A percentile compares a stretch with the other conserved stretches of the same genome.
These are phyloP conservation scores for Oriolus oriolus DNA, from an alignment of 2,113 vertebrate genomes.

Conservation along the genomic window DNA sequence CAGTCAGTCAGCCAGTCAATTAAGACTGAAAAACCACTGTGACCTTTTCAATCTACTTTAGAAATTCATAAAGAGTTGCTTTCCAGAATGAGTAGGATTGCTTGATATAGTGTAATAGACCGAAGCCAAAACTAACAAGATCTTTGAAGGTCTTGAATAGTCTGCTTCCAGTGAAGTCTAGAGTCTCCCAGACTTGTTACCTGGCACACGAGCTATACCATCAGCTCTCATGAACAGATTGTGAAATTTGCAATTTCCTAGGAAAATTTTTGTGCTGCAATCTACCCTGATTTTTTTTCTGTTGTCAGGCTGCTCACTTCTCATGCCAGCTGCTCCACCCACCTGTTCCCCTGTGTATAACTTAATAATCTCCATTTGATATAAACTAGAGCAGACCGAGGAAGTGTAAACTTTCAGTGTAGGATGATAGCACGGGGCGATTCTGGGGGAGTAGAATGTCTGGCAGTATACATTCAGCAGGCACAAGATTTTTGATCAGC, in stretches of 20 bases:
- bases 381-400: slow-evolving; percentile 62
- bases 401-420: slow-evolving; percentile 54
- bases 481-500: slow-evolving; percentile 15
- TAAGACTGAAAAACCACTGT: slow-evolving; percentile 42
- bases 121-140: slow-evolving; percentile 57
- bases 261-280: slow-evolving; percentile 59
- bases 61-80: slow-evolving; percentile 37
- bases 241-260: slow-evolving; percentile 65
- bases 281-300: slow-evolving; percentile 52
- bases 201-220: slow-evolving; percentile 27
- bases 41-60: slow-evolving; percentile 54
- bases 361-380: slow-evolving; percentile 67
- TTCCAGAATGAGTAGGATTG: slow-evolving; percentile 46
- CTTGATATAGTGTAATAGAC: slow-evolving; percentile 2
- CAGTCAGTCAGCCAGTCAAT: background rate
- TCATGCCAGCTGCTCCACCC: slow-evolving; percentile 73
- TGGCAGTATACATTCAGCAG: slow-evolving; percentile 40
- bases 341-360: slow-evolving; percentile 69
- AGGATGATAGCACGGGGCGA: slow-evolving; percentile 35
- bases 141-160: slow-evolving; percentile 57
- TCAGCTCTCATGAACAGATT: slow-evolving; percentile 61
- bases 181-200: slow-evolving; percentile 59
- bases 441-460: slow-evolving; percentile 48
- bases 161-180: slow-evolving; percentile 40
- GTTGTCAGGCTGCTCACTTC: slow-evolving; percentile 75